phyloP scores from a whole-genome alignment of 2,113 vertebrate genomes.

The Cynopterus brachyotis region DNA sequence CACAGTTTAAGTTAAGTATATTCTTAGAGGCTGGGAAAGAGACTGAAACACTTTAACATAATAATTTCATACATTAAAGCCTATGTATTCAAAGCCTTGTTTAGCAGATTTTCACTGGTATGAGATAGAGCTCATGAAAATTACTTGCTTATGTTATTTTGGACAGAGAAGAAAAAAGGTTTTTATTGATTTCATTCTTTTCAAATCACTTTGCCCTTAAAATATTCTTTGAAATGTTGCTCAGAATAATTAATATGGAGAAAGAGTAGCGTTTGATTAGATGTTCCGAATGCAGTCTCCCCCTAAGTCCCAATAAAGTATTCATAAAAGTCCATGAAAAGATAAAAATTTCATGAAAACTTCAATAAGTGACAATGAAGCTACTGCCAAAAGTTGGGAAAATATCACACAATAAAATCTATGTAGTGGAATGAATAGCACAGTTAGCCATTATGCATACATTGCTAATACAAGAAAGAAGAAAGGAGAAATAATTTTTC shows the following conservation, averaged over 20 bases:
- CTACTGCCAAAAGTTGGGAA: neutral
- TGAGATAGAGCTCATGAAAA: slow-evolving; percentile 22
- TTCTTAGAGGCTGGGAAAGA: neutral
- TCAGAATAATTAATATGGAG: neutral
- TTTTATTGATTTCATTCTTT: slow-evolving; percentile 44
- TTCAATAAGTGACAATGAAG: neutral
- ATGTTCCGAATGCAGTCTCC: neutral
- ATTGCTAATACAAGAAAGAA: neutral
- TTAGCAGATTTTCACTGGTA: neutral
- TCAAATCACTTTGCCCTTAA: neutral
- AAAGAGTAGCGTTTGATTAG: neutral
- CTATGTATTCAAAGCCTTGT: neutral
- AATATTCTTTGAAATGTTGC: slow-evolving; percentile 23
- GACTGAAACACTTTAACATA: neutral
- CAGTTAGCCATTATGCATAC: neutral
- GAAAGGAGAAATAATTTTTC: neutral
- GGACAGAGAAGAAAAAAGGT: neutral
- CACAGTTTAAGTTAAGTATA: neutral
- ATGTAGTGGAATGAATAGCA: neutral
- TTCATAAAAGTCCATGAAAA: neutral
- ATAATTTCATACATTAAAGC: neutral
- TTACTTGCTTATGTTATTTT: slow-evolving; percentile 34
- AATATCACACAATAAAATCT: neutral
- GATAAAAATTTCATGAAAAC: neutral
- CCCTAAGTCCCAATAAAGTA: neutral